Conservation (phyloP, 1,140 invertebrate genomes). For the Lepidurus arcticus region DNA sequence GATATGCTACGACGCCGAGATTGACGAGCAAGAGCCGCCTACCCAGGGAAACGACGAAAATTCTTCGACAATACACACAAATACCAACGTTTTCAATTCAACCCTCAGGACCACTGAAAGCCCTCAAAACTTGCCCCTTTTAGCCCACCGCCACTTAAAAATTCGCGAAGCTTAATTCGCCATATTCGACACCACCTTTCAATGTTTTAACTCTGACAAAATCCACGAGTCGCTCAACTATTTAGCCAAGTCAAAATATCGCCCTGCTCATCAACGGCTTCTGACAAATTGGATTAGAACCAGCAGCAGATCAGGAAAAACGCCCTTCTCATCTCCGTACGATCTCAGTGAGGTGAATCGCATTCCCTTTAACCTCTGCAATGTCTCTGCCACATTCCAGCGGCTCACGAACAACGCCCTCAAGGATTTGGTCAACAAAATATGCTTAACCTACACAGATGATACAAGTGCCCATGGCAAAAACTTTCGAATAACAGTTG, state of each 20-base stretch:
- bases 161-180: too few species aligned
- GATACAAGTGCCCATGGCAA: constrained; percentile 46
- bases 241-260: constrained; percentile 42
- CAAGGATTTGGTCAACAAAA: constrained; percentile 35
- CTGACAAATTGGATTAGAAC: constrained; percentile 46
- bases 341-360: constrained; percentile 44
- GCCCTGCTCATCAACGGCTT: constrained; percentile 45
- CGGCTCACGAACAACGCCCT: constrained; percentile 41
- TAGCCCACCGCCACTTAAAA: too few species aligned
- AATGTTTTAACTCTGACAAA: too few species aligned
- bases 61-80: too few species aligned
- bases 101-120: too few species aligned
- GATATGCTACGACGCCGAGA: too few species aligned
- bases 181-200: too few species aligned
- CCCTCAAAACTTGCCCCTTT: too few species aligned
- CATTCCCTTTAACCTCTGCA: constrained; percentile 48
- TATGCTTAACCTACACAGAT: constrained; percentile 44
- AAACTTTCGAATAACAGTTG: constrained; percentile 42
- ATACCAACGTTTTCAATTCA: too few species aligned
- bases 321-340: constrained; percentile 42
- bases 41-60: too few species aligned
- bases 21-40: too few species aligned
- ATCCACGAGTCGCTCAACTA: constrained; percentile 46
- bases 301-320: constrained; percentile 45
- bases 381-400: constrained; percentile 47